Conservation (phyloP, 2,888 invertebrate genomes). For the Galerucella calmariensis region DNA sequence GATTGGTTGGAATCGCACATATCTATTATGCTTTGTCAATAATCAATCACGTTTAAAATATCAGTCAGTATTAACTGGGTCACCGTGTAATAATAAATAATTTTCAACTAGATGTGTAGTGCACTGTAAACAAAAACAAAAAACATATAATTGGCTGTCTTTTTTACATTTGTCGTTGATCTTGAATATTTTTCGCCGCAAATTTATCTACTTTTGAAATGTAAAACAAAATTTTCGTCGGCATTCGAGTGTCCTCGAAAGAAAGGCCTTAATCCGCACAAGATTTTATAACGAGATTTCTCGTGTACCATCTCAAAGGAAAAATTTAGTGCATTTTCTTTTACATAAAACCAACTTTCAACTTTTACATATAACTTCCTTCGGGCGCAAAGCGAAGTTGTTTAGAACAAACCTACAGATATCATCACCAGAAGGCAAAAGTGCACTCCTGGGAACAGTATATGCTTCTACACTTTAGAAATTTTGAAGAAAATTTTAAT, state of each 20-base stretch:
- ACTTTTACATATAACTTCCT: conserved; percentile 28
- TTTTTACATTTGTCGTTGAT: too few relatives aligned
- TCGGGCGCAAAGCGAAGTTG: conserved; percentile 11
- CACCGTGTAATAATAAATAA: too few relatives aligned
- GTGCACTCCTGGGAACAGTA: conserved; percentile 39
- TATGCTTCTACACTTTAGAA: conserved; percentile 36
- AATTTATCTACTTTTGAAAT: not conserved
- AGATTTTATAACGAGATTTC: not conserved
- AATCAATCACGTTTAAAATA: too few relatives aligned
- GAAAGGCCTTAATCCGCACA: not conserved
- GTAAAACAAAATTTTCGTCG: not conserved
- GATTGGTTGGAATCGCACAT: too few relatives aligned
- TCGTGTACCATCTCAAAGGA: conserved; percentile 10
- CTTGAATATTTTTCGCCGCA: not conserved
- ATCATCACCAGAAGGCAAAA: conserved; percentile 43
- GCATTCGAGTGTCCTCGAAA: not conserved
- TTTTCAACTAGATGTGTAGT: too few relatives aligned
- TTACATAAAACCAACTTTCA: conserved; percentile 17
- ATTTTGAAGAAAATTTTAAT: conserved; percentile 37
- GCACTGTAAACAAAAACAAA: too few relatives aligned
- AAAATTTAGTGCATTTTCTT: conserved; percentile 14
- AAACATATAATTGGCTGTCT: too few relatives aligned
- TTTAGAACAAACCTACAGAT: conserved; percentile 32
- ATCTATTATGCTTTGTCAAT: too few relatives aligned
- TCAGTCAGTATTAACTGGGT: too few relatives aligned